Evolutionary conservation across 2,888 invertebrate species (phyloP), one percentile per base, ranked within the genome.

Genomic region (Pyrochroa serraticornis): DNA sequence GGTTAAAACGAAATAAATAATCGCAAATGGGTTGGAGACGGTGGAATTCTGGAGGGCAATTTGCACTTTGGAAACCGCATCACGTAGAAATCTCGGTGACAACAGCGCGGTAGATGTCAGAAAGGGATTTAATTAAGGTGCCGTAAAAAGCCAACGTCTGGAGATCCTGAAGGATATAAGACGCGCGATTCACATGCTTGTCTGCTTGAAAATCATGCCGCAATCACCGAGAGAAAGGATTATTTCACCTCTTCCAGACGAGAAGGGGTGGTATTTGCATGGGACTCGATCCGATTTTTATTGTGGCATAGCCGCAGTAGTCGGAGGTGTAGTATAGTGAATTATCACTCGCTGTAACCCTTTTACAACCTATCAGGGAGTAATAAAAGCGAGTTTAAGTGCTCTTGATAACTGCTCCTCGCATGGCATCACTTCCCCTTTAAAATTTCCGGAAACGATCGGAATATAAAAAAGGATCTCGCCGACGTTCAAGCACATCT

Each of bases 121-220:
- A 78, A 78, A 77, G 77, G 79, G 79, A 79, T 79, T 79, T 79
- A 79, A 79, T 79, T 79, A 79, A 78, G 77, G 76, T 73, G 75
- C 72, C 71, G 77, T 76, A 79, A 78, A 79, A 78, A 78, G 77
- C 77, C 71, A 69, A 66, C 59, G 62, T 63, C 63, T 61, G 58
- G 55, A 59, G 54, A 59, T 45, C 44, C 31, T 48, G 39, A 53
- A 53, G 49, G 53, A 49, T 43, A 53, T 41, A 58, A 49, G 42
- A 42, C 22, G 22, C 22, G 22, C 22, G 22, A 43, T 43, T 43
- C 43, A 43, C 43, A 43, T 33, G 33, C 33, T 42, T 32, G 33
- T 43, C 22, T 2, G 22, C 22, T 22, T 5, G 22, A 22, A 22
- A 22, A 22, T 22, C 22, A 22, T 22, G 22, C 3, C 22, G 22